Percentiles rank a stretch among this genome's conserved stretches.
Evolutionary conservation across 2,113 vertebrate genomes (phyloP).

Genomic region (Tragelaphus strepsiceros): DNA sequence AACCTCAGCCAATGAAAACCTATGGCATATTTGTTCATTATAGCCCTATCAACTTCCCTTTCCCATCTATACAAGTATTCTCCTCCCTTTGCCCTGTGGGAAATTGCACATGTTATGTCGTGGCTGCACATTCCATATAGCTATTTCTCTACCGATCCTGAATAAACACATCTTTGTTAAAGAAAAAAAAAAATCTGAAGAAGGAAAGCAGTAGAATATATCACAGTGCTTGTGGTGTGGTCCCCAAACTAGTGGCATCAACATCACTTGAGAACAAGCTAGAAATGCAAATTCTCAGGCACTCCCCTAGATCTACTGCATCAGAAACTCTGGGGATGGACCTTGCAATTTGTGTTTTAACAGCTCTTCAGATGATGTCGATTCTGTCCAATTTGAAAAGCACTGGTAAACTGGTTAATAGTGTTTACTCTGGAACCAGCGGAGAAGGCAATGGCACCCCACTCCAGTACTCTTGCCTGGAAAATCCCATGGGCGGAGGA

Average conservation of each 20-base stretch:
- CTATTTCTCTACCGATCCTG: neutral
- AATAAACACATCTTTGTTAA: neutral
- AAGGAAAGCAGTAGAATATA: fast-evolving
- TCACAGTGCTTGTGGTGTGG: fast-evolving
- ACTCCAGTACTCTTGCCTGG: no score
- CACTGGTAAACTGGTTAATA: neutral
- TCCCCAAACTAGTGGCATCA: fast-evolving
- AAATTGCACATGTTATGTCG: neutral
- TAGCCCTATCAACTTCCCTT: neutral
- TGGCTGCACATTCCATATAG: neutral
- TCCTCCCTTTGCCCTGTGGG: neutral
- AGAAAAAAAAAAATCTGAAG: neutral
- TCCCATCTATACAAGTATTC: neutral
- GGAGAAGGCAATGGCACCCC: no score
- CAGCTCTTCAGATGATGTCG: neutral
- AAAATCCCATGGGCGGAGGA: no score
- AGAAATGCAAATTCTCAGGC: neutral
- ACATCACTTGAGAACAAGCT: neutral
- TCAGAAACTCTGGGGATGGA: neutral
- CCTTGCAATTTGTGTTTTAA: neutral
- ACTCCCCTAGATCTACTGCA: neutral
- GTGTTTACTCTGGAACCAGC: neutral
- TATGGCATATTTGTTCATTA: neutral
- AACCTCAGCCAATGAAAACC: neutral
- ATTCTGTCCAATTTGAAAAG: neutral